Percentiles rank a stretch among this genome's conserved stretches.
Conservation (phyloP, 1,140 invertebrate genomes). For the Schlechtendalia chinensis region DNA sequence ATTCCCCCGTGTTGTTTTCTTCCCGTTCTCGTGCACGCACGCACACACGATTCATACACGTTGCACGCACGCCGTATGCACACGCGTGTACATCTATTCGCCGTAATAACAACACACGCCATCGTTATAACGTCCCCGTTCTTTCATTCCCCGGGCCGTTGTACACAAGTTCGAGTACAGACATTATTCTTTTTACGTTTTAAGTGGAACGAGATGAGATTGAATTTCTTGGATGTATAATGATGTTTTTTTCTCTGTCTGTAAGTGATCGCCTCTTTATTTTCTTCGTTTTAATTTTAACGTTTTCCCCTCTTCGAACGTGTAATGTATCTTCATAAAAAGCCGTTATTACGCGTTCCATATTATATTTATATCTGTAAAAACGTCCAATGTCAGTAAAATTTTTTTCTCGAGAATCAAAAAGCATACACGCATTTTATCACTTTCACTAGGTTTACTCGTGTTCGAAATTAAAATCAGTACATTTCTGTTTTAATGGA, state of each 20-base stretch:
- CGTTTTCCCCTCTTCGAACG: neutral
- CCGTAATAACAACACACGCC: neutral
- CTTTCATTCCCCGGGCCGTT: too few relatives aligned
- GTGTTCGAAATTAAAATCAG: too few relatives aligned
- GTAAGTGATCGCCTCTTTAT: neutral
- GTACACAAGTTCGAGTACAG: neutral
- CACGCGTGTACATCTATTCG: neutral
- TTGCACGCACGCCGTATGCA: neutral
- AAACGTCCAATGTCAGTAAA: too few relatives aligned
- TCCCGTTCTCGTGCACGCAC: too few relatives aligned
- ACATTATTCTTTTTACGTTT: neutral
- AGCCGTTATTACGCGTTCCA: too few relatives aligned
- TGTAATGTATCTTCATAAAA: neutral
- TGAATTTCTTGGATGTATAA: neutral
- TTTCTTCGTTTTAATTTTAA: conserved; percentile 2
- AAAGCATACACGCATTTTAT: too few relatives aligned
- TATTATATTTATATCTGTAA: too few relatives aligned
- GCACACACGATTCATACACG: too few relatives aligned
- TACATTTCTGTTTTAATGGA: too few relatives aligned
- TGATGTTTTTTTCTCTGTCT: neutral
- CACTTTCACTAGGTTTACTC: too few relatives aligned
- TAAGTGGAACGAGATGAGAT: neutral
- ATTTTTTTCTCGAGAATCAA: too few relatives aligned
- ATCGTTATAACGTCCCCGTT: conserved; percentile 4
- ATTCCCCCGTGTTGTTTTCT: neutral